Evolutionary conservation across 2,888 invertebrate species (phyloP).

Genomic region (Pomacea canaliculata): DNA sequence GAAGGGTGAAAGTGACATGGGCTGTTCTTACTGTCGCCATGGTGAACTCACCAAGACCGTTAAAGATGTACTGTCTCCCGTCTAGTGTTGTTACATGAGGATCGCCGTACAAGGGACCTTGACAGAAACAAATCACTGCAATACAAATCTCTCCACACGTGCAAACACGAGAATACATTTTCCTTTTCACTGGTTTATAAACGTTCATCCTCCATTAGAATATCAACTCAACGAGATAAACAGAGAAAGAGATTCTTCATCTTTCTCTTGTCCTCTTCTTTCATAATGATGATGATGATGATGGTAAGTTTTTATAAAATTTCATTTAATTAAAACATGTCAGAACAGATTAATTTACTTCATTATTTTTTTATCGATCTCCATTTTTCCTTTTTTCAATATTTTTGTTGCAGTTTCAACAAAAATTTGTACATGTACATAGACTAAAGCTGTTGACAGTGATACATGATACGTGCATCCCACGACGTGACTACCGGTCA

Average conservation of each 20-base stretch:
- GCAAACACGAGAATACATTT: neutral
- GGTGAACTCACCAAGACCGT: conserved; percentile 40
- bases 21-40: conserved; percentile 15
- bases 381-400: too few relatives aligned
- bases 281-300: too few relatives aligned
- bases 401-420: too few relatives aligned
- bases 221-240: too few relatives aligned
- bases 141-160: neutral
- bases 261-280: too few relatives aligned
- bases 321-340: too few relatives aligned
- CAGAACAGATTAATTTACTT: too few relatives aligned
- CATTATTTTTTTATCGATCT: too few relatives aligned
- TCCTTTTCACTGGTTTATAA: neutral
- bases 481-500: neutral
- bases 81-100: conserved; percentile 42
- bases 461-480: neutral
- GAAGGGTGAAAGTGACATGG: conserved; percentile 4
- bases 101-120: conserved; percentile 34
- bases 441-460: too few relatives aligned
- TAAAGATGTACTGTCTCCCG: conserved; percentile 32
- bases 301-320: too few relatives aligned
- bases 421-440: too few relatives aligned
- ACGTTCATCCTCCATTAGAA: neutral
- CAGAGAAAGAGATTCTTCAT: too few relatives aligned
- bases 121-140: neutral